Percentiles rank a stretch among this genome's conserved stretches.
These are phyloP conservation scores for Cyrtonyx montezumae DNA, from an alignment of 2,113 vertebrate species.

Conservation along the genomic window DNA sequence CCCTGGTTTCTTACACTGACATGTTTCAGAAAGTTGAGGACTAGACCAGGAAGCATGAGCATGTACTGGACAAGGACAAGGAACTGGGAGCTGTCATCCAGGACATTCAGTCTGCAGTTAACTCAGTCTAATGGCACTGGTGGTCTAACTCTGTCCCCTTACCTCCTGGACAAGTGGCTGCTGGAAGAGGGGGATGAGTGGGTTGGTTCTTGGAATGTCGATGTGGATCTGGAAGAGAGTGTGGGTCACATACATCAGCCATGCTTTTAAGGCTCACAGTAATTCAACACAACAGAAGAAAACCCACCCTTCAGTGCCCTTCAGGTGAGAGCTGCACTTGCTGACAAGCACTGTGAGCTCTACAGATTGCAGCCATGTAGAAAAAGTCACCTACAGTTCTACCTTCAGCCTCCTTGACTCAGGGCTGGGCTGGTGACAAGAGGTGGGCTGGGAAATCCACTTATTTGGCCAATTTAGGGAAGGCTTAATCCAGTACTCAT, in stretches of 20 bases:
- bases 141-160: constrained; percentile 39
- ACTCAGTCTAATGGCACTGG: background rate
- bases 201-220: constrained; percentile 98
- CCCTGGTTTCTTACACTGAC: background rate
- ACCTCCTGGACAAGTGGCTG: constrained; percentile 97
- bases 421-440: background rate
- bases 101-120: background rate
- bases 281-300: background rate
- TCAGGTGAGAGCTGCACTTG: background rate
- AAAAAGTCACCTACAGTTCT: background rate
- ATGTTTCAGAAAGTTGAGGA: background rate
- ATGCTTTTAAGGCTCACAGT: background rate
- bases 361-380: background rate
- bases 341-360: background rate
- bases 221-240: constrained; percentile 92
- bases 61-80: background rate
- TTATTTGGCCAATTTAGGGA: background rate
- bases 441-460: background rate
- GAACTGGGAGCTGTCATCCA: background rate
- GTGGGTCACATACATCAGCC: background rate
- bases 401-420: background rate
- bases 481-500: background rate
- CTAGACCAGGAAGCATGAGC: background rate
- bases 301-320: background rate
- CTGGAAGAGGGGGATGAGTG: constrained; percentile 97